Evolutionary conservation across 2,888 invertebrate genomes (phyloP), one percentile per base, ranked within the genome.

Genomic region (Agonum fuliginosum): DNA sequence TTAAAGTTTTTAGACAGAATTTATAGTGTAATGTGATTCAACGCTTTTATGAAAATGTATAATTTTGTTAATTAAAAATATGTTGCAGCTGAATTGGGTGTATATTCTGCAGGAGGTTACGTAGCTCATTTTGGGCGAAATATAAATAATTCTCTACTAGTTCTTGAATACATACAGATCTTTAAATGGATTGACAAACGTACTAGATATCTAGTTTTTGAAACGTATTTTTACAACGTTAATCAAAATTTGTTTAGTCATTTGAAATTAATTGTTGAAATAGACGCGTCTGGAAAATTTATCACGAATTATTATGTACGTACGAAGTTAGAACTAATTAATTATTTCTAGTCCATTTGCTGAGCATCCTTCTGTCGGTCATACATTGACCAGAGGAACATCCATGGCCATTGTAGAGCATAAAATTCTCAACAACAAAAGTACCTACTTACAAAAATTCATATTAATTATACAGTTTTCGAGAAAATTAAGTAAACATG

Each of bases 71-170:
- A n/a, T n/a, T n/a, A n/a, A n/a, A n/a, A n/a, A n/a, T n/a, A n/a
- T n/a, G n/a, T n/a, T n/a, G 12, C 67, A 83, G 84, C 84, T 10
- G 78, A 82, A 78, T 80, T 84, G 4, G 81, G 72, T 3, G 58
- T 48, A 0, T 84, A 85, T 78, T 80, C 82, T 2, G 83, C 82
- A 6, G 84, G 84, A 3, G 84, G 85, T 3, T 85, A 83, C 77
- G 78, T 84, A 3, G 80, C 82, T 3, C 77, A 80, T 10, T 77
- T 85, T 10, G 84, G 85, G 65, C 79, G 84, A 27, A 83, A 81
- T 3, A 48, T 81, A 30, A 80, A 80, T 70, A 85, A 84, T 78
- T 83, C 84, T 0, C 71, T 80, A 10, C 79, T 82, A 12, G 83
- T 83, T 73, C 62, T 82, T 48, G 58, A 82, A 5, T 84, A 84